Evolutionary conservation across 92 coral and sea anemone species (phyloP), one percentile per base, ranked within the genome.

Genomic region (Virgularia gustaviana): DNA sequence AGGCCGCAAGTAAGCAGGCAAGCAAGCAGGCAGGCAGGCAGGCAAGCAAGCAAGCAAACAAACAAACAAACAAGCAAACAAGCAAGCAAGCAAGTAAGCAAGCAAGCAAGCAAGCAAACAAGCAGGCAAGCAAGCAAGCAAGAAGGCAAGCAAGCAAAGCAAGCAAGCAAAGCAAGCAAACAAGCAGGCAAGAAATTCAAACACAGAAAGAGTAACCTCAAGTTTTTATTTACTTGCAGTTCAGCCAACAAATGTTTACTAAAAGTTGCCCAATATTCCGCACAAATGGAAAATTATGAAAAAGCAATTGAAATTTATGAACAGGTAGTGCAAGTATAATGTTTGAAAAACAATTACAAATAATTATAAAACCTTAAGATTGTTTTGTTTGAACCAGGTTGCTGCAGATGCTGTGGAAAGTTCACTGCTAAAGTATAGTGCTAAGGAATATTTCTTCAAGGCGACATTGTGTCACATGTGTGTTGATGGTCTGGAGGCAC

Each of bases 391-490:
- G 36, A 23, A 42, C 0, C 45, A 94, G 99, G 99, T 94, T 52
- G 99, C 96, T 12, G 94, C 99, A 9, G 88, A 89, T 78, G 92
- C 99, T 2, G 87, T 94, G 41, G 99, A 94, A 59, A 94, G 94
- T 71, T 94, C 99, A 24, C 76, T 94, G 30, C 73, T 94, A 28
- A 94, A 94, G 77, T 94, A 94, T 78, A 94, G 99, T 80, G 99
- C 99, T 22, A 94, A 94, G 77, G 99, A 94, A 55, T 94, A 94
- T 57, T 94, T 94, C 73, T 94, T 94, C 78, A 94, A 94, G 56
- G 99, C 96, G 33, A 87, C 99, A 15, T 77, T 94, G 16, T 94
- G 99, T 68, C 99, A 94, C 55, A 94, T 94, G 99, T 94, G 99
- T 72, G 65, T 94, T 12, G 99, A 94, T 38, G 85, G 77, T 2